Percentiles rank a stretch among this genome's conserved stretches.
Conservation (phyloP, 2,797 vertebrate genomes). For the Ctenopoma multispine region DNA sequence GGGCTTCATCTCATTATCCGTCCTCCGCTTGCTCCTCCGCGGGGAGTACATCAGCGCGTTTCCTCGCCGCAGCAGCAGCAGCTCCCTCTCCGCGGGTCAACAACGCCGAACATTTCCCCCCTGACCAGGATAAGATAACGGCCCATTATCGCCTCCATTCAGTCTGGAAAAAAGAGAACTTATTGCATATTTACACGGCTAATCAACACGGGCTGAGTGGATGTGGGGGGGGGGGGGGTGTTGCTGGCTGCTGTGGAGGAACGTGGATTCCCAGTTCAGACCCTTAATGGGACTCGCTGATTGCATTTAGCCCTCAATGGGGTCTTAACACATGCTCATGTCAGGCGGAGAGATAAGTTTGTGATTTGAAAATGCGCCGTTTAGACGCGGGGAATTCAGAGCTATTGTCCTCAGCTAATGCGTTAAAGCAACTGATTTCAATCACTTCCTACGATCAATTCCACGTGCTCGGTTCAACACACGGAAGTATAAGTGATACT, state of each 20-base stretch:
- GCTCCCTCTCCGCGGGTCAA: constrained; percentile 74
- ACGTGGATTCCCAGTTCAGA: constrained; percentile 71
- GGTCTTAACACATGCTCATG: constrained; percentile 51
- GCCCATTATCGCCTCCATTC: constrained; percentile 79
- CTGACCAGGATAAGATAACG: constrained; percentile 75
- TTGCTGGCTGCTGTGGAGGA: constrained; percentile 47
- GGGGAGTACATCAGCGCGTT: constrained; percentile 85
- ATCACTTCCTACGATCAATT: neutral
- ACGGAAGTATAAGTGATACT: too few relatives aligned
- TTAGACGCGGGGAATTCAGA: constrained; percentile 17
- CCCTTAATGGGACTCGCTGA: constrained; percentile 65
- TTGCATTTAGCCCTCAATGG: constrained; percentile 63
- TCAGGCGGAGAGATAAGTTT: constrained; percentile 43
- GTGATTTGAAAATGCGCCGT: constrained; percentile 43
- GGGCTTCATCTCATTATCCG: constrained; percentile 71
- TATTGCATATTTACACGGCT: constrained; percentile 74
- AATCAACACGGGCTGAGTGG: constrained; percentile 72
- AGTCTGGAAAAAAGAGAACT: constrained; percentile 54
- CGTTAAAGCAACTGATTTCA: constrained; percentile 25
- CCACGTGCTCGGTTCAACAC: neutral
- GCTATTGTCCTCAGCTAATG: constrained; percentile 22
- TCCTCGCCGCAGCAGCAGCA: constrained; percentile 70
- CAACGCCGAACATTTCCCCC: constrained; percentile 70
- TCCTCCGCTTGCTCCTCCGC: constrained; percentile 34
- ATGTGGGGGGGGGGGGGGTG: constrained; percentile 3